Evolutionary conservation across 1,140 invertebrate genomes (phyloP), one percentile per base, ranked within the genome.

Genomic region (Zaprionus tsacasi): DNA sequence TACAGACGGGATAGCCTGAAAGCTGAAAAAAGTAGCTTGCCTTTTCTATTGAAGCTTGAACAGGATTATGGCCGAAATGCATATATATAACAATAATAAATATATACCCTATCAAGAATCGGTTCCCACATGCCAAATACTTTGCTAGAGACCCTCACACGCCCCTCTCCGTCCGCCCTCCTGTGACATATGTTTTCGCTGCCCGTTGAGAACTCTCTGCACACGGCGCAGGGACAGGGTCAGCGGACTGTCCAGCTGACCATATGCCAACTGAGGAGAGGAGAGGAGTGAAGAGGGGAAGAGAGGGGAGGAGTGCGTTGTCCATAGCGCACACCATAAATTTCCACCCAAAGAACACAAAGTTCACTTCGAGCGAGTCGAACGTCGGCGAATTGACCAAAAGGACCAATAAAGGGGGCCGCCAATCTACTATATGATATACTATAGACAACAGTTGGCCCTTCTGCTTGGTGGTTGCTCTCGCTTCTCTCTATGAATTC

Each of bases 361-460:
- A 66, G 68, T 52, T 66, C 58, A 66, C 36, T 73, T 68, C 78
- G 78, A 81, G 76, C 87, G 88, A 64, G 27, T 30, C 27, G 87
- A 68, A 76, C 73, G 80, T 80, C 80, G 81, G 85, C 59, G 70
- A 77, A 74, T 61, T 89, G 83, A 88, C 85, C 83, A 75, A 77
- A 80, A 80, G 82, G 82, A 74, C 54, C 70, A 73, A 66, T 55
- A 65, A 38, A 64, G 66, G 50, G 72, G 69, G 69, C 57, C 63
- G 50, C 15, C 45, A 59, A n/a, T n/a, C n/a, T n/a, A n/a, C n/a
- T n/a, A n/a, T n/a, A n/a, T n/a, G 21, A 54, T 57, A 78, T 21
- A 21, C 21, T 21, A 21, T 71, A 71, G 85, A 78, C 81, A 89
- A 88, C 85, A 89, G 85, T 89, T 89, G 85, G 85, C 80, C 71